Base-by-base conservation (phyloP, 2,888 invertebrate genomes). In the Drosophila tanythrix region DNA sequence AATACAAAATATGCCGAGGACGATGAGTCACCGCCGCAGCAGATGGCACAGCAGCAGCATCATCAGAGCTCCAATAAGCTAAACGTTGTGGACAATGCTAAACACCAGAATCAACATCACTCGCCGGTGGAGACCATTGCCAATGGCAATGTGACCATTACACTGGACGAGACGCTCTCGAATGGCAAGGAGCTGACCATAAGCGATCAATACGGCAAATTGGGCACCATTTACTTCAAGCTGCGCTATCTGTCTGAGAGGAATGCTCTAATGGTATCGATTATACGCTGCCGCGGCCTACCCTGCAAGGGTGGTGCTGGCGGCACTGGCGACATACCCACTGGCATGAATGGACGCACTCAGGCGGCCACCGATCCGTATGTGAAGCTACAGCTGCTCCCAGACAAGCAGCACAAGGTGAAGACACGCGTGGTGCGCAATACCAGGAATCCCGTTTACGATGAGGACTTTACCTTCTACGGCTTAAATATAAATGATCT, bases 381-480 rank as follows among this genome's bases (percentile, higher is more conserved):
- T 93, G 98, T 99, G 43, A 99, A 99, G 93, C 95, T 99, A 66
- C 99, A 99, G 93, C 95, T 99, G 46, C 94, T 99, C 80, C 99
- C 99, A 0, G 99, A 99, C 91, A 99, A 99, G 93, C 98, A 98
- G 92, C 99, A 99, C 92, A 98, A 98, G 93, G 99, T 98, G 65
- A 99, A 99, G 94, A 99, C 99, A 72, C 92, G 99, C 68, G 99
- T 99, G 11, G 95, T 99, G 46, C 96, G 99, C 80, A 99, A 99
- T 93, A 99, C 99, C 53, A 95, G 97, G 62, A 98, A 98, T 94
- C 99, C 99, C 0, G 96, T 98, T 2, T 99, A 99, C 93, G 99
- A 99, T 91, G 99, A 99, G 93, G 99, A 99, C 93, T 99, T 99
- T 93, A 99, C 99, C 1, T 99, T 99, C 95, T 99, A 99, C 92